Evolutionary conservation across 2,113 vertebrate species (phyloP), one percentile per base, ranked within the genome.

Genomic region (Pseudopodoces humilis): DNA sequence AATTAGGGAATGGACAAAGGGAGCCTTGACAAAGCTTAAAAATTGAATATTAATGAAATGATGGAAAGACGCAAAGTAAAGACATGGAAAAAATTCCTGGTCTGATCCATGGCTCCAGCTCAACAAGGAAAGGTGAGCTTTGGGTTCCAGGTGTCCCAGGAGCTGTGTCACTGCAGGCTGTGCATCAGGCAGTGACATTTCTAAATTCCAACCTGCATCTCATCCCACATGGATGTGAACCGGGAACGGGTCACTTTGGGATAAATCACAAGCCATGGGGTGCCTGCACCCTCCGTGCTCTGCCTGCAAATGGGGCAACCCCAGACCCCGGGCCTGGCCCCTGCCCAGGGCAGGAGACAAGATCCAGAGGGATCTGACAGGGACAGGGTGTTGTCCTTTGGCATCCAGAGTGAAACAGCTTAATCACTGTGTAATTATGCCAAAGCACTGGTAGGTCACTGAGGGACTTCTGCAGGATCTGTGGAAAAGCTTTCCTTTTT

Each of bases 351-450:
- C 67, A 44, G 64, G n/a, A n/a, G 13, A 22, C 23, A 7, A 24
- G 19, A 75, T 30, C 46, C n/a, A 10, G 69, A 78, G 88, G 62
- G 37, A 20, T 31, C 55, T n/a, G 70, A 65, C 24, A 10, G 35
- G 43, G 35, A 35, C 6, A 18, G 72, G 72, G 76, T 53, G 86
- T 70, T 94, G 86, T 74, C 68, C 89, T 67, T 74, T 74, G 76
- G 60, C 76, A 53, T 56, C 55, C 39, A 21, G n/a, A 84, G 28
- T 3, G 74, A 79, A 93, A 82, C 53, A 75, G 63, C 49, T 85
- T 86, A 62, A 92, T 88, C 47, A 44, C 72, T 25, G 52, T 58
- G 79, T 49, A 86, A 94, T 91, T 89, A 70, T 75, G 77, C 63
- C 86, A 41, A 31, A 85, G 74, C 58, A 15, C 3, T 6, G n/a